These are phyloP conservation scores for Crypturellus undulatus DNA, from an alignment of 2,113 vertebrate species.

Conservation along the genomic window DNA sequence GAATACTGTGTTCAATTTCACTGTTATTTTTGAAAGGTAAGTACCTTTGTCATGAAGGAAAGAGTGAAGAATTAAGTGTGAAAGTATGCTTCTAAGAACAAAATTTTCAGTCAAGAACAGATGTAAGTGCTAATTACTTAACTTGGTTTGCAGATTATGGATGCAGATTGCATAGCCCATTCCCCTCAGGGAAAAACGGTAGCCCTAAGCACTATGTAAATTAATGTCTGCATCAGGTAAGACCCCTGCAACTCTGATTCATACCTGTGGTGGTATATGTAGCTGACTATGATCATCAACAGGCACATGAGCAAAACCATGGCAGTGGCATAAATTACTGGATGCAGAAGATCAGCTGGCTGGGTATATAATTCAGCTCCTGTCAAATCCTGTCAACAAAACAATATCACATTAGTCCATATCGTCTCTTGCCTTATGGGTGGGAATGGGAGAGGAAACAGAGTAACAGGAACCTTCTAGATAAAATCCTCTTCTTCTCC, in stretches of 20 bases:
- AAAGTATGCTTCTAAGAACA: neutral
- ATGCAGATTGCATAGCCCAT: accelerated
- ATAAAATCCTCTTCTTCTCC: neutral
- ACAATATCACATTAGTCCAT: neutral
- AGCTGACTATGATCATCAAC: conserved; percentile 87
- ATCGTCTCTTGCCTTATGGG: neutral
- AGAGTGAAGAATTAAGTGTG: neutral
- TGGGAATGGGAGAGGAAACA: neutral
- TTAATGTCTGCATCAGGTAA: neutral
- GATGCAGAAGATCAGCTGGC: conserved; percentile 86
- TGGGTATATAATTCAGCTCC: conserved; percentile 82
- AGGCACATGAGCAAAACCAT: conserved; percentile 88
- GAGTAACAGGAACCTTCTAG: neutral
- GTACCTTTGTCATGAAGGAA: neutral
- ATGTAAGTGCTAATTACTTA: neutral
- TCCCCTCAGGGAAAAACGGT: neutral
- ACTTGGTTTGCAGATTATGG: neutral
- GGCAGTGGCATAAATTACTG: conserved; percentile 89
- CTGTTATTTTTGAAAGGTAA: neutral
- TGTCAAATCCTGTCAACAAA: conserved; percentile 86
- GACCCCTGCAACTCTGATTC: neutral
- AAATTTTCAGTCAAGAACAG: neutral
- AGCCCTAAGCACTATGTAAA: neutral
- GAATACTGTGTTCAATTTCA: neutral
- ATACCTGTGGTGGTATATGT: conserved; percentile 93